Evolutionary conservation across 2,113 vertebrate genomes (phyloP).

Genomic region (Zonotrichia leucophrys): DNA sequence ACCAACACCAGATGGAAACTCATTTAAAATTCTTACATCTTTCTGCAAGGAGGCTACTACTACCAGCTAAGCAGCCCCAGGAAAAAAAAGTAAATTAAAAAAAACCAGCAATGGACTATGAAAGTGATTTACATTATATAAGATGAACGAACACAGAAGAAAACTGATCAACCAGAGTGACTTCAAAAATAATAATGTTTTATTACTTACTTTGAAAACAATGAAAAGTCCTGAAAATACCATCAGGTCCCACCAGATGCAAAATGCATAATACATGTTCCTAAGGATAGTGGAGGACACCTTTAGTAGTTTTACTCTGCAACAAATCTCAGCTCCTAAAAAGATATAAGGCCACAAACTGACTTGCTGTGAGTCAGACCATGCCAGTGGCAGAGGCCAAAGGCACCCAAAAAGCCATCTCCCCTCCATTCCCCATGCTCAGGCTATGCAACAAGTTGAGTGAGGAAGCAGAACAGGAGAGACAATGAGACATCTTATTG

Average conservation of each 20-base stretch:
- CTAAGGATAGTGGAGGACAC: neutral
- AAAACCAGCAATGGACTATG: neutral
- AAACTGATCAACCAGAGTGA: neutral
- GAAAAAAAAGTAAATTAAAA: neutral
- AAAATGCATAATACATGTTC: rapidly evolving
- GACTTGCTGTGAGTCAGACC: neutral
- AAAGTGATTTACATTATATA: neutral
- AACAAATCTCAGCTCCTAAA: neutral
- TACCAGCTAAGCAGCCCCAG: neutral
- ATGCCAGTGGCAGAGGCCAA: neutral
- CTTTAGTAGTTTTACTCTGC: neutral
- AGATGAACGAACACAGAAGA: neutral
- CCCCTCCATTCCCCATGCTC: neutral
- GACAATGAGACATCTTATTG: neutral
- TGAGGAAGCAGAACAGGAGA: neutral
- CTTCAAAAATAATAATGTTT: neutral
- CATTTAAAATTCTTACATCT: constrained; percentile 37
- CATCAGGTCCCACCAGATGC: neutral
- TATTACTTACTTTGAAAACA: neutral
- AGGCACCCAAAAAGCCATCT: neutral
- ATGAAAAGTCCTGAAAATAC: neutral
- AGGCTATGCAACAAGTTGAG: rapidly evolving
- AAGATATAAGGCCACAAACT: neutral
- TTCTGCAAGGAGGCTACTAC: neutral
- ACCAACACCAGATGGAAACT: constrained; percentile 39